phyloP scores from a whole-genome alignment of 2,113 vertebrate genomes.

The Petroica traversi region DNA sequence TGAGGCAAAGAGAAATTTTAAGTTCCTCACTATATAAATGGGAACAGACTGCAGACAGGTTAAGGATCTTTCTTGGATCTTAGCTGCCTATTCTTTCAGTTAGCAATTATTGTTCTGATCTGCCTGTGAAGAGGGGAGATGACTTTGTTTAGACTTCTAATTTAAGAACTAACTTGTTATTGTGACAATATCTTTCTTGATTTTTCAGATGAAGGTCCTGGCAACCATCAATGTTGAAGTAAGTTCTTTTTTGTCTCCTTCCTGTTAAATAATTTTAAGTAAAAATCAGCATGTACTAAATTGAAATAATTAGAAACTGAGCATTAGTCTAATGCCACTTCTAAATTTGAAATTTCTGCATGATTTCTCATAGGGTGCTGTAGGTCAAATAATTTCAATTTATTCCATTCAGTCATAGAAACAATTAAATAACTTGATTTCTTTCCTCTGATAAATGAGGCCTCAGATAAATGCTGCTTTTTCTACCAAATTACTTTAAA shows the following conservation, averaged over 20 bases:
- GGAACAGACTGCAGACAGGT: neutral
- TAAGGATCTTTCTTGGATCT: neutral
- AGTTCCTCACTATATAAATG: neutral
- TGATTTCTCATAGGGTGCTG: neutral
- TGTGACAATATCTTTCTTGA: neutral
- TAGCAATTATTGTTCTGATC: neutral
- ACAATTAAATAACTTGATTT: neutral
- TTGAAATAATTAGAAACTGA: neutral
- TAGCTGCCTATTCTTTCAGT: neutral
- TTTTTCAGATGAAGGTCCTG: conserved; percentile 68
- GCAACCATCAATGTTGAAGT: conserved; percentile 56
- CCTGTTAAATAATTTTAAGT: neutral
- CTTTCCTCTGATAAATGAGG: neutral
- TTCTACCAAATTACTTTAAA: neutral
- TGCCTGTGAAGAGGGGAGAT: neutral
- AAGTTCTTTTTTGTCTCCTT: conserved; percentile 25
- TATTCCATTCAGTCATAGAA: neutral
- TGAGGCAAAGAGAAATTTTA: neutral
- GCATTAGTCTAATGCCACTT: neutral
- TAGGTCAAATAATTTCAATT: neutral
- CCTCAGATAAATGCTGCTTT: neutral
- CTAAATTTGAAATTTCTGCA: neutral
- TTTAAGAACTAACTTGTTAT: neutral
- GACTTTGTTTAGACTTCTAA: neutral
- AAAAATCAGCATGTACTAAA: neutral